A percentile compares a stretch with the other conserved stretches of the same genome.
Conservation (phyloP, 2,797 vertebrate genomes). For the Tapirus indicus region DNA sequence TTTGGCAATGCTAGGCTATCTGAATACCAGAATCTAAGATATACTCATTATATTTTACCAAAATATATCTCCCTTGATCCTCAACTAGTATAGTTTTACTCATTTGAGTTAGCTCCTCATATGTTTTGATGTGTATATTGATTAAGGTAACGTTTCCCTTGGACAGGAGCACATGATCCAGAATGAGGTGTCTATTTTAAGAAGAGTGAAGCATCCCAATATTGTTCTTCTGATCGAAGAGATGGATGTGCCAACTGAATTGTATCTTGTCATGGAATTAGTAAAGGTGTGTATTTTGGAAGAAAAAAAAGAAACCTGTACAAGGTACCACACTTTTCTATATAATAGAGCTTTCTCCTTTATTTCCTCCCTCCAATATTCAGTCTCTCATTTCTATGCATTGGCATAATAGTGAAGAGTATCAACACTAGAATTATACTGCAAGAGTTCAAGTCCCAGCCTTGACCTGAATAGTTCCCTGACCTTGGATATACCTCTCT, state of each 20-base stretch:
- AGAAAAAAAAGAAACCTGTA: not conserved
- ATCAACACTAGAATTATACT: not conserved
- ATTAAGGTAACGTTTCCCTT: conserved; percentile 58
- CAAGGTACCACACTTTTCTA: fast-evolving
- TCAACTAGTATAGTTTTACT: not conserved
- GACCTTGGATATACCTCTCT: too few relatives aligned
- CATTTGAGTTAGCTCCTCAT: not conserved
- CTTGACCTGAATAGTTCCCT: not conserved
- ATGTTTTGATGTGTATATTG: not conserved
- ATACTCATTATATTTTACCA: not conserved
- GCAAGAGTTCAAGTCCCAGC: not conserved
- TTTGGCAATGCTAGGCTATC: not conserved
- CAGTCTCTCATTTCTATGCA: not conserved
- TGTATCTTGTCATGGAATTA: conserved; percentile 98
- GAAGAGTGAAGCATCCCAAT: conserved; percentile 98
- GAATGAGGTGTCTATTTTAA: conserved; percentile 97
- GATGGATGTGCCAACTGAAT: conserved; percentile 95
- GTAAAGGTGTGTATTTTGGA: conserved; percentile 92
- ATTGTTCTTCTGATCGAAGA: conserved; percentile 98
- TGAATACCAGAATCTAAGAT: not conserved
- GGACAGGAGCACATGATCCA: conserved; percentile 98
- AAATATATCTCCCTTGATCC: not conserved
- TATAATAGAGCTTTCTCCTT: not conserved
- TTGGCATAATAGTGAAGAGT: too few relatives aligned
- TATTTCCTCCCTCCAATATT: not conserved